Evolutionary conservation across 2,888 invertebrate species (phyloP), one percentile per base, ranked within the genome.

Genomic region (Cylindroiulus punctatus): DNA sequence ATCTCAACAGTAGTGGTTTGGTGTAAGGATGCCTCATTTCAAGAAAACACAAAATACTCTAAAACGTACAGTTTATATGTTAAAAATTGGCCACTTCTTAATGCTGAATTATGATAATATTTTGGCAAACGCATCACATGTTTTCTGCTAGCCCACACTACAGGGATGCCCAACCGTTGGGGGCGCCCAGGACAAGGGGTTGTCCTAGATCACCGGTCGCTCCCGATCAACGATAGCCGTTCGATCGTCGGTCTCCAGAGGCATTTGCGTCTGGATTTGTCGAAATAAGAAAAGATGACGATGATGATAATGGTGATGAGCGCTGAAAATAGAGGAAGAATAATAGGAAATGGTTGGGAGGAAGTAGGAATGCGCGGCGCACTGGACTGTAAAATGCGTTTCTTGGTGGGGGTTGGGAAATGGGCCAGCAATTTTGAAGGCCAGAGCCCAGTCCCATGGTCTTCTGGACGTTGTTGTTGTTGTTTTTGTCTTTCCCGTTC

Each of bases 221-320:
- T 76, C 12, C 76, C 76, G 76, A 76, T 76, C 30, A 22, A 76
- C 76, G 76, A 76, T 76, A 76, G 76, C 76, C 76, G 76, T 76
- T 76, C 76, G 76, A 76, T 30, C 76, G 30, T 8, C 14, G 76
- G 76, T 76, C 76, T 76, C 76, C 76, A 76, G 76, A 76, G 30
- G 76, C 76, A 76, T 76, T 76, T 76, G 76, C 76, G 10, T 76
- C 76, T 26, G 76, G 76, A 76, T 76, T 76, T 76, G 76, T 30
- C 22, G 76, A 76, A 76, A 76, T 76, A 76, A 76, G 76, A 10
- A 76, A 22, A 76, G 76, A 76, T 76, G 76, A 76, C 76, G 76
- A 76, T 76, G 76, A 76, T 76, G 76, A 76, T 76, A 76, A 76
- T 76, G 76, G 76, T 76, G 76, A 76, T 76, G 76, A 76, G 76